These are phyloP conservation scores for Zaprionus bogoriensis DNA, from an alignment of 2,888 invertebrate genomes.

Conservation along the genomic window DNA sequence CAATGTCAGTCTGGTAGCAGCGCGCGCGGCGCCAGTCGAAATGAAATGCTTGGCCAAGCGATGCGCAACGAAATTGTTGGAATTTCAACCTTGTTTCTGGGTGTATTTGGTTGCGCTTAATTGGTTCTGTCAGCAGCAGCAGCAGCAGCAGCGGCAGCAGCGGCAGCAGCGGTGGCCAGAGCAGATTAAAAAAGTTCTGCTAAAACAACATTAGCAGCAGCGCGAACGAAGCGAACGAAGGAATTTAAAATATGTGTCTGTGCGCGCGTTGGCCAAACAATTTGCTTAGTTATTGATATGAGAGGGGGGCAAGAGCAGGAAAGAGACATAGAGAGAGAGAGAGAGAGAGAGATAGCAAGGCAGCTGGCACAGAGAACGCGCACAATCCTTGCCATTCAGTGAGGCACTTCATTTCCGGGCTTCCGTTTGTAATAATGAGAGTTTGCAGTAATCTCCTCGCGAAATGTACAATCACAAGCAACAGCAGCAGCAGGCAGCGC, in stretches of 20 bases:
- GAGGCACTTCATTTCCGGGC: slow-evolving; percentile 77
- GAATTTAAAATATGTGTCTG: slow-evolving; percentile 74
- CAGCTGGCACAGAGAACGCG: background rate
- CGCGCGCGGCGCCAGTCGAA: too few relatives aligned
- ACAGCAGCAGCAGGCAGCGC: background rate
- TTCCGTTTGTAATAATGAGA: slow-evolving; percentile 77
- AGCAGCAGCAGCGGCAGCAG: slow-evolving; percentile 32
- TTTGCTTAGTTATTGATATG: slow-evolving; percentile 77
- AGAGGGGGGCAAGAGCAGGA: slow-evolving; percentile 9
- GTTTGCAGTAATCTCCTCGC: slow-evolving; percentile 75
- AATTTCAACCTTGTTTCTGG: slow-evolving; percentile 73
- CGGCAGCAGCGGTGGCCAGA: slow-evolving; percentile 28
- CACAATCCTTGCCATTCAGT: slow-evolving; percentile 45
- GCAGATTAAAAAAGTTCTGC: slow-evolving; percentile 76
- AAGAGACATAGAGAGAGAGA: background rate
- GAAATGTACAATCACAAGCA: slow-evolving; percentile 64
- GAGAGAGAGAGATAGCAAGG: background rate
- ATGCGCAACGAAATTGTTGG: slow-evolving; percentile 73
- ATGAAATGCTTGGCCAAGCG: slow-evolving; percentile 59
- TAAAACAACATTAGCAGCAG: slow-evolving; percentile 73
- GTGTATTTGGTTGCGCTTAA: slow-evolving; percentile 75
- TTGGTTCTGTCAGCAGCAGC: slow-evolving; percentile 76
- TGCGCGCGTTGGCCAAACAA: slow-evolving; percentile 66
- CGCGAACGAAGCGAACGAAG: slow-evolving; percentile 30
- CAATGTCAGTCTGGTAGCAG: slow-evolving; percentile 41